Percentiles rank a stretch among this genome's conserved stretches.
Evolutionary conservation across 2,888 invertebrate genomes (phyloP).

Genomic region (Troides helena): DNA sequence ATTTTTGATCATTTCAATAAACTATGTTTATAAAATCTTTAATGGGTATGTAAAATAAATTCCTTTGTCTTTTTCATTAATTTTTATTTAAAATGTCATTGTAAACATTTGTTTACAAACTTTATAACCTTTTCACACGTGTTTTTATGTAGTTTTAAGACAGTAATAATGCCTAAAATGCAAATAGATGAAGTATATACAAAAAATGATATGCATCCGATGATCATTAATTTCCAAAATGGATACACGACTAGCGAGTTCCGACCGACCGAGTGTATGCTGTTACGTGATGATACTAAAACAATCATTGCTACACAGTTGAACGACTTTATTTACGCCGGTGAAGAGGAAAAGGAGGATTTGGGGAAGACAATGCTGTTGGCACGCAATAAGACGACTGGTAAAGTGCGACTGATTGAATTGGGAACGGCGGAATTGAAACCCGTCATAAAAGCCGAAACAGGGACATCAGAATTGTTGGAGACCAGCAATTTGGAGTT

Average conservation of each 20-base stretch:
- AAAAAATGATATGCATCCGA: conserved; percentile 47
- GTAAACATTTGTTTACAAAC: conserved; percentile 22
- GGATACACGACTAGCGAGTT: conserved; percentile 59
- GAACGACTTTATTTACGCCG: conserved; percentile 53
- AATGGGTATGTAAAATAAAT: neutral
- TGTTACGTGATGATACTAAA: conserved; percentile 43
- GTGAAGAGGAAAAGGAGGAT: conserved; percentile 53
- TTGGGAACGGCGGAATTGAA: conserved; percentile 52
- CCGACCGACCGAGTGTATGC: conserved; percentile 40
- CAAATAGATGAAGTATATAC: conserved; percentile 56
- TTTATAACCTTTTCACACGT: conserved; percentile 23
- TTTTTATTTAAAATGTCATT: neutral
- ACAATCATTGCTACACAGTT: conserved; percentile 51
- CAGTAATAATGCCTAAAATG: conserved; percentile 50
- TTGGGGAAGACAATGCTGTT: conserved; percentile 56
- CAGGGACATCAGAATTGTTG: conserved; percentile 39
- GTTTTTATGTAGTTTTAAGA: conserved; percentile 3
- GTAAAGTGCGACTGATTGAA: conserved; percentile 64
- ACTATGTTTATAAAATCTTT: no score
- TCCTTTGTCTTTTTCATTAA: neutral
- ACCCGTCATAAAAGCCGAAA: conserved; percentile 45
- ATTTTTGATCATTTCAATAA: no score
- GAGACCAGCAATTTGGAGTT: conserved; percentile 65
- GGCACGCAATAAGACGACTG: conserved; percentile 55
- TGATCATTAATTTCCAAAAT: conserved; percentile 63